Percentiles rank a stretch among this genome's conserved stretches.
These are phyloP conservation scores for Mormyrus lacerda DNA, from an alignment of 2,113 vertebrate genomes.

Conservation along the genomic window DNA sequence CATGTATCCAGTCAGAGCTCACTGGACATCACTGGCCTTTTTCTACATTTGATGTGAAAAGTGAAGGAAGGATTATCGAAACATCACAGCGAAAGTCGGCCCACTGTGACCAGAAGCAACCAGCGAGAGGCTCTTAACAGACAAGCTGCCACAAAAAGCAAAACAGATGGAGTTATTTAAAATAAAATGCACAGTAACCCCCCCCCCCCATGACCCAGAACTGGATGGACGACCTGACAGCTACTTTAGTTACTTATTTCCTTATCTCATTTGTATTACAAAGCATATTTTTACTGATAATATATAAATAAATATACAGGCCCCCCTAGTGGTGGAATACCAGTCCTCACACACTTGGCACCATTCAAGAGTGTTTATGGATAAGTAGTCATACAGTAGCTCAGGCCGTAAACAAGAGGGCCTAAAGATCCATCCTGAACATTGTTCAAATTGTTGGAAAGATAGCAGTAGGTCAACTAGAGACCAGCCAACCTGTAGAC, in stretches of 20 bases:
- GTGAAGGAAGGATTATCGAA: background rate
- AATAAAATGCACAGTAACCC: background rate
- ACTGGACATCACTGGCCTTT: background rate
- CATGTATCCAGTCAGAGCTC: background rate
- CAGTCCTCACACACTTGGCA: background rate
- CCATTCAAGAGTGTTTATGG: background rate
- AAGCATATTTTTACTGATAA: background rate
- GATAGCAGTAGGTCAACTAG: background rate
- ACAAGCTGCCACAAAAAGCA: background rate
- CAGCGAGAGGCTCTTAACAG: background rate
- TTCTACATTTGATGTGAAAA: constrained; percentile 4
- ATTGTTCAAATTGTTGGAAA: background rate
- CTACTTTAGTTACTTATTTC: background rate
- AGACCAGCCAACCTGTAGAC: background rate
- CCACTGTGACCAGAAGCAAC: background rate
- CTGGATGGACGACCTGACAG: background rate
- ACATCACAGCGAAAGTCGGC: background rate
- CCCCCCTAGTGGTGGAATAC: background rate
- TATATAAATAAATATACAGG: constrained; percentile 9
- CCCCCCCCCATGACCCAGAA: background rate
- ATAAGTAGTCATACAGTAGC: background rate
- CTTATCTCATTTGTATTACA: background rate
- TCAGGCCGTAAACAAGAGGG: background rate
- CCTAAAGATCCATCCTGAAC: background rate
- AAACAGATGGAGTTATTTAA: background rate